Conservation (phyloP, 2,888 invertebrate species). For the Argyresthia goedartella region DNA sequence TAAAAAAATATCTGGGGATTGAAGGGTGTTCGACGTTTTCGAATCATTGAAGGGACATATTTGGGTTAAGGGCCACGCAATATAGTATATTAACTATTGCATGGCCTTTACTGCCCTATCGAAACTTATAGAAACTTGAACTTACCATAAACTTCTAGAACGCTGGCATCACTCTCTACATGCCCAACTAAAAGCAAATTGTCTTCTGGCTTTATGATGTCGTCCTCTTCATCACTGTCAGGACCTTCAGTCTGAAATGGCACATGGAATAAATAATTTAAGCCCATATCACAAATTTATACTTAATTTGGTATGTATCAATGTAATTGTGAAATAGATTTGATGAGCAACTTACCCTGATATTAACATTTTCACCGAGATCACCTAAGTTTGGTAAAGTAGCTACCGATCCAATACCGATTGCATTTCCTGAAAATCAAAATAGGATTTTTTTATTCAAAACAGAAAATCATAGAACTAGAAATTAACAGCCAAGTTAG, state of each 20-base stretch:
- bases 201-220: constrained; percentile 88
- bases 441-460: neutral
- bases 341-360: constrained; percentile 39
- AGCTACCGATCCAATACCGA: constrained; percentile 71
- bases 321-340: no score
- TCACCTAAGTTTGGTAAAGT: constrained; percentile 65
- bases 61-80: no score
- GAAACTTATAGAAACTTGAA: neutral
- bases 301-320: no score
- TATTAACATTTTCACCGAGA: constrained; percentile 58
- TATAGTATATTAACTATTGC: no score
- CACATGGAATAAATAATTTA: neutral
- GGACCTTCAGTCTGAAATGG: constrained; percentile 54
- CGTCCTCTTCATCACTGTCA: constrained; percentile 89
- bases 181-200: constrained; percentile 91
- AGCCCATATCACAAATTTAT: no score
- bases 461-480: neutral
- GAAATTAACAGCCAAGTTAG: neutral
- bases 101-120: no score
- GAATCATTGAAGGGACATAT: no score
- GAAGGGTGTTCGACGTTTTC: no score
- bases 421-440: constrained; percentile 40
- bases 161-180: constrained; percentile 87
- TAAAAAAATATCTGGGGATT: no score
- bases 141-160: constrained; percentile 88